phyloP scores from a whole-genome alignment of 2,797 vertebrate species.

The Silurus lanzhouensis region DNA sequence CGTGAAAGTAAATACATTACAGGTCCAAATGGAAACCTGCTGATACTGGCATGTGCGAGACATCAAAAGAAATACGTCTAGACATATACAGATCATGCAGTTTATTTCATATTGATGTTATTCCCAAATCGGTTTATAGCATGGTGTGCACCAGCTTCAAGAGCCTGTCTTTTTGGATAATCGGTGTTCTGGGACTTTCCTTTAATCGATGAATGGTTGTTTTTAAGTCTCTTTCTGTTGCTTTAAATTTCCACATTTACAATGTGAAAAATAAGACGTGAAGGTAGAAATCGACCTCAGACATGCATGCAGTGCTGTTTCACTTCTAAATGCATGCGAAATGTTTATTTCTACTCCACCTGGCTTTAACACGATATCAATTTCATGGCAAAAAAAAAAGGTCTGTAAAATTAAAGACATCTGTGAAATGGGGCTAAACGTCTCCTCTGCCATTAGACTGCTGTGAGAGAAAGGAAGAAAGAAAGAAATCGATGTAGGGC shows the following conservation, averaged over 20 bases:
- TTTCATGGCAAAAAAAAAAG: conserved; percentile 31
- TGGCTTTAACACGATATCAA: conserved; percentile 21
- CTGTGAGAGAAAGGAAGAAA: not conserved
- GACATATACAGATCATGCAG: not conserved
- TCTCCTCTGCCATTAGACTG: not conserved
- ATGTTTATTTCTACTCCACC: conserved; percentile 20
- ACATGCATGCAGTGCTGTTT: conserved; percentile 1
- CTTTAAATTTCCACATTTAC: not conserved
- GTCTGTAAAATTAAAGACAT: conserved; percentile 15
- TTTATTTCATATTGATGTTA: not conserved
- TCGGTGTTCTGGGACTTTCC: not conserved
- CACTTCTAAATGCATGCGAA: not conserved
- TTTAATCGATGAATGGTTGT: not conserved
- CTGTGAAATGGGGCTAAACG: conserved; percentile 12
- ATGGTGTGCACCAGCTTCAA: not conserved
- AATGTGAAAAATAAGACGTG: not conserved
- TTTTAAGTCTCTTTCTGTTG: not conserved
- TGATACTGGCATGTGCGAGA: not conserved
- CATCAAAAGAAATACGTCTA: not conserved
- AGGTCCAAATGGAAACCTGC: not conserved
- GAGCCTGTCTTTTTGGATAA: not conserved
- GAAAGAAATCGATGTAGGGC: not conserved
- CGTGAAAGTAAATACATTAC: not conserved
- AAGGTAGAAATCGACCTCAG: not conserved
- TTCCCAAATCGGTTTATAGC: not conserved